Conservation (phyloP, 2,888 invertebrate species). For the Thyatira batis region DNA sequence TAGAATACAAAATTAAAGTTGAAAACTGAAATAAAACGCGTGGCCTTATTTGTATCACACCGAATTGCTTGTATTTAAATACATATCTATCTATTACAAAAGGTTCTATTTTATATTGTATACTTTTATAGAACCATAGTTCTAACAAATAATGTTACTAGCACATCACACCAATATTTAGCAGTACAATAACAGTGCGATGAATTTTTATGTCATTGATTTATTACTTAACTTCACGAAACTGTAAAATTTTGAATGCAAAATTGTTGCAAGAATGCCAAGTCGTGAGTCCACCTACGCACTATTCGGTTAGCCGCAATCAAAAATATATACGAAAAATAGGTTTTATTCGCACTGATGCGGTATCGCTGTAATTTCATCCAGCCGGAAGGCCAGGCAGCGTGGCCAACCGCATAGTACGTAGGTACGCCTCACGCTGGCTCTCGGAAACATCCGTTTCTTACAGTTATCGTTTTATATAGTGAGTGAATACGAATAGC, state of each 20-base stretch:
- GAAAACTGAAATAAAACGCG: constrained; percentile 36
- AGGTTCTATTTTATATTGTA: constrained; percentile 2
- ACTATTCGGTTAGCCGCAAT: too few relatives aligned
- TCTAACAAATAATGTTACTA: constrained; percentile 38
- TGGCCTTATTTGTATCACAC: constrained; percentile 35
- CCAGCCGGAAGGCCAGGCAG: too few relatives aligned
- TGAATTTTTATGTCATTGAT: constrained; percentile 3
- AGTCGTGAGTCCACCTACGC: too few relatives aligned
- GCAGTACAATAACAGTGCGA: constrained; percentile 28
- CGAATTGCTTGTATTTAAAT: constrained; percentile 10
- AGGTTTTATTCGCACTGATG: too few relatives aligned
- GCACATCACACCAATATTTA: constrained; percentile 40
- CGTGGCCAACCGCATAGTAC: too few relatives aligned
- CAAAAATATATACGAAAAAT: too few relatives aligned
- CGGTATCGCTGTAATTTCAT: too few relatives aligned
- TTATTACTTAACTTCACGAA: neutral
- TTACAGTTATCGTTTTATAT: neutral
- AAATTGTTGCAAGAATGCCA: too few relatives aligned
- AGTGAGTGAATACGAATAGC: neutral
- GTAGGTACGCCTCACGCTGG: too few relatives aligned
- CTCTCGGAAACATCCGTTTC: neutral
- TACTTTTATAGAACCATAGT: constrained; percentile 12
- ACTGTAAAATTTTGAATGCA: too few relatives aligned
- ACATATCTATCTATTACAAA: neutral
- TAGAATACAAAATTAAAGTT: constrained; percentile 56